Base-by-base conservation (phyloP, 2,888 invertebrate genomes). In the Lutraria lutraria region DNA sequence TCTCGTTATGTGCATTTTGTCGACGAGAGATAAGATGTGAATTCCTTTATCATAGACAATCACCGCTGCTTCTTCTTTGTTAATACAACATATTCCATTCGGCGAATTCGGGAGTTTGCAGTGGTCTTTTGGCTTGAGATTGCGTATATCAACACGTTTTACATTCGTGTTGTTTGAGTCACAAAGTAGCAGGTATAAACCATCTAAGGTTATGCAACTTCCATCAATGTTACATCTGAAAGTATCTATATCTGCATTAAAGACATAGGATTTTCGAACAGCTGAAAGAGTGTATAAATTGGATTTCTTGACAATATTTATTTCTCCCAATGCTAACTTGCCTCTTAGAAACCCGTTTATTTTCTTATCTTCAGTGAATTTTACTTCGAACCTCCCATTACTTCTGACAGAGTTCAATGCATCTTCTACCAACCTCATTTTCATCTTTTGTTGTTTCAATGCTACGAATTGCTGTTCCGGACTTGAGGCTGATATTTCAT, bases 321-420 rank as follows among this genome's bases (percentile, higher is more conserved):
- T 68, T 68, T 68, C 63, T 25, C 63, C 63, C 25, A 68, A n/a
- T 25, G 63, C 25, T 68, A 68, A 25, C 63, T 68, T 68, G n/a
- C 25, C 12, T 68, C 63, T 21, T 25, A 68, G 25, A 12, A 68
- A 68, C 0, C 63, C 63, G 0, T 25, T 68, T 8, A 68, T 68
- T 4, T 25, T 25, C 6, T 6, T n/a, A 13, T 68, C 63, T 0
- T 3, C 25, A 25, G 63, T 68, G 25, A 68, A 68, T 68, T 25
- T 68, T 4, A 68, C 63, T 25, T 68, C 63, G 25, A 25, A 68
- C 25, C 25, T 25, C 25, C 25, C 63, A 4, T n/a, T 68, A 25
- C 63, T 68, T n/a, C 25, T 68, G 12, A n/a, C 10, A 25, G 63
- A 68, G 63, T 25, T 25, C 25, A 68, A 25, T 12, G 25, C 63